Base-by-base conservation (phyloP, 2,113 vertebrate species). In the Dasyornis broadbenti region DNA sequence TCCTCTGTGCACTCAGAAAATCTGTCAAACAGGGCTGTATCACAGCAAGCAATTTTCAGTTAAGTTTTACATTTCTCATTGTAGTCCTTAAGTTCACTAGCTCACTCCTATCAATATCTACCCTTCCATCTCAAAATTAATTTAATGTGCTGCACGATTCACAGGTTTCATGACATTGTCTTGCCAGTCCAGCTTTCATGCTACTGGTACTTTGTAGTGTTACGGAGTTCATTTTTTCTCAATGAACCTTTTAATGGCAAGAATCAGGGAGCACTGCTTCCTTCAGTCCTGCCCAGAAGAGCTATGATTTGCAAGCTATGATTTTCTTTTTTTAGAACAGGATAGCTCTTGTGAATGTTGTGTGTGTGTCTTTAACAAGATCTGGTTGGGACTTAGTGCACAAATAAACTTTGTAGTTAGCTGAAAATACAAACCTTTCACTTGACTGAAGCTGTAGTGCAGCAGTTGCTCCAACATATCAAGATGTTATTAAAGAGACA, bases 391-490 rank as follows among this genome's bases (percentile, higher is more conserved):
- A 56, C 82, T 73, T 64, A 91, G 56, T 72, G 40, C 65, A 39
- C 37, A 71, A 33, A 82, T 88, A 60, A 77, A 30, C 22, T 77
- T 86, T 0, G 0, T 57, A 82, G 91, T 72, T 63, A 57, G 81
- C 85, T 53, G 73, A 57, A 92, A 87, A 76, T 44, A 53, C 63
- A 89, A 50, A 89, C 80, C 69, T 89, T 95, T 93, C 80, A 72
- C 83, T 97, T 96, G 77, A 97, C 94, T 86, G 31, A 66, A 90
- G 88, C 56, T n/a, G 70, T 69, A 96, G 92, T n/a, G 63, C 97
- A 69, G 72, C 96, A 64, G 94, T 94, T 96, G 96, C 93, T 96
- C 97, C 96, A 66, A 94, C 94, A 30, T 97, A 98, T 75, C 82
- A 72, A 87, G 97, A 98, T 68, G 60, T 97, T 95, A 96, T 97